These are phyloP conservation scores for Parazoanthus swiftii DNA, from an alignment of 92 coral and sea anemone species.

Conservation along the genomic window DNA sequence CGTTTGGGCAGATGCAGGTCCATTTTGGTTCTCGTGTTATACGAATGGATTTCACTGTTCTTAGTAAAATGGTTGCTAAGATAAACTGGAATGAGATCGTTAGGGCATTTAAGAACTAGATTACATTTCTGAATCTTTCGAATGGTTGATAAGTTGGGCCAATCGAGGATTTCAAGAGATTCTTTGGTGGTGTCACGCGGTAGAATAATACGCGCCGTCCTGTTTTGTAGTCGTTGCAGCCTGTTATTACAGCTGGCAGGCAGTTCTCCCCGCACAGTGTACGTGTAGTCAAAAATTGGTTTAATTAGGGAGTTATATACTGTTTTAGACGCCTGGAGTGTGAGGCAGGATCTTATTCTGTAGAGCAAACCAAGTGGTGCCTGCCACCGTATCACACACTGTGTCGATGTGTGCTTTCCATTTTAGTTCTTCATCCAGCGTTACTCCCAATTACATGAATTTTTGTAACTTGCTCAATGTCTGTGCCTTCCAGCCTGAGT, in stretches of 20 bases:
- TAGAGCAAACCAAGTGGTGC: not conserved
- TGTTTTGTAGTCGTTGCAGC: not conserved
- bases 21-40: too few species aligned
- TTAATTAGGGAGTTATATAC: not conserved
- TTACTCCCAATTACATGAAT: not conserved
- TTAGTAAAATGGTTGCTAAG: too few species aligned
- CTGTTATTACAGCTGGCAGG: not conserved
- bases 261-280: not conserved
- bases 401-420: not conserved
- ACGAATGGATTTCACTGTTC: too few species aligned
- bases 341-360: slow-evolving; percentile 3
- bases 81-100: not conserved
- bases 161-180: not conserved
- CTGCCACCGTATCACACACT: not conserved
- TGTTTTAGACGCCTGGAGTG: not conserved
- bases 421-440: not conserved
- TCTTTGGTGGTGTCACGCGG: not conserved
- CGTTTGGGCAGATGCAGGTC: too few species aligned
- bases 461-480: not conserved
- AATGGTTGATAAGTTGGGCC: not conserved
- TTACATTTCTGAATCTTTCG: not conserved
- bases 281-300: not conserved
- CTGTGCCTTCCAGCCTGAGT: not conserved
- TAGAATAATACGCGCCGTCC: slow-evolving; percentile 3
- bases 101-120: slow-evolving; percentile 6